Evolutionary conservation across 2,797 vertebrate genomes (phyloP).

Genomic region (Eremophila alpestris): DNA sequence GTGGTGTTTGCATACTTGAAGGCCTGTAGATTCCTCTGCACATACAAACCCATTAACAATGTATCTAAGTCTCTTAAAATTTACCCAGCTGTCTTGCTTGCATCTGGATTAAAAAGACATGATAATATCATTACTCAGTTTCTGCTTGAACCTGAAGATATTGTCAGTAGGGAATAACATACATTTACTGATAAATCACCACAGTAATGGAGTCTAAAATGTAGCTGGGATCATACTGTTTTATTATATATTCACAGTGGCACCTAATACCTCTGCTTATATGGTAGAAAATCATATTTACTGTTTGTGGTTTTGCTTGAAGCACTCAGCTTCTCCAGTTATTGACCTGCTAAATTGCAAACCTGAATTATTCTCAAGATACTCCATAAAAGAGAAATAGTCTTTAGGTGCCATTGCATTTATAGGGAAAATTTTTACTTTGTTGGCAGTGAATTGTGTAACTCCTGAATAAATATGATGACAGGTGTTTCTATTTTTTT

Average conservation of each 20-base stretch:
- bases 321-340: neutral
- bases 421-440: neutral
- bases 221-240: neutral
- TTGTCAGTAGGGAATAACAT: neutral
- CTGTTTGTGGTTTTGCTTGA: neutral
- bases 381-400: neutral
- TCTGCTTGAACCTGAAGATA: neutral
- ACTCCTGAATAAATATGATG: neutral
- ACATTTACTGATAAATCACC: neutral
- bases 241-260: neutral
- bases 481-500: neutral
- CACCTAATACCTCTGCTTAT: neutral
- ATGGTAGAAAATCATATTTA: neutral
- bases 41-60: neutral
- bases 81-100: neutral
- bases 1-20: accelerated
- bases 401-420: neutral
- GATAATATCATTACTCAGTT: neutral
- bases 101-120: neutral
- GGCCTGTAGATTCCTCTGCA: neutral
- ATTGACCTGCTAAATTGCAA: neutral
- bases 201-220: neutral
- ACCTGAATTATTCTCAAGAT: neutral
- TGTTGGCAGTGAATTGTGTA: neutral
- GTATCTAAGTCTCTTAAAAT: neutral